Evolutionary conservation across 2,113 vertebrate genomes (phyloP).

Genomic region (Seriola aureovittata): DNA sequence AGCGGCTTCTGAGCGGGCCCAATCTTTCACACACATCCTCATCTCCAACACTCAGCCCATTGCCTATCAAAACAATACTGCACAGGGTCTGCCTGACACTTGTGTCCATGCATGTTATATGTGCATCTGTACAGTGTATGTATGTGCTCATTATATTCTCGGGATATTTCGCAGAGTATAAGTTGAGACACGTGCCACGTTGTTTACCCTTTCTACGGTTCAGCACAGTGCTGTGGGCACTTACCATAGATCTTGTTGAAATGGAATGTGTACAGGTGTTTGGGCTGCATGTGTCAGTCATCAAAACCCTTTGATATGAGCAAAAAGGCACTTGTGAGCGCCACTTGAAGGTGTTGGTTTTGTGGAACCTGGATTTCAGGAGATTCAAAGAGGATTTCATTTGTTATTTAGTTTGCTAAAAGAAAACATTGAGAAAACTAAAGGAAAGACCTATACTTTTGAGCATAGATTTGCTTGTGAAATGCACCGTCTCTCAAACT

Average conservation of each 20-base stretch:
- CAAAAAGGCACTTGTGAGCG: not conserved
- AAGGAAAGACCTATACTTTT: not conserved
- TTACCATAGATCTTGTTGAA: conserved; percentile 18
- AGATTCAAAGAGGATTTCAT: not conserved
- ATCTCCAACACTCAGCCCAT: conserved; percentile 58
- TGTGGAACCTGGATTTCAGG: not conserved
- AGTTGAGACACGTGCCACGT: conserved; percentile 33
- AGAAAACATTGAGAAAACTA: not conserved
- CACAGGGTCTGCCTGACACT: conserved; percentile 34
- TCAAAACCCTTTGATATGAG: not conserved
- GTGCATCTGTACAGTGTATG: conserved; percentile 32
- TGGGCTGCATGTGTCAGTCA: conserved; percentile 13
- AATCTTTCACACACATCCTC: conserved; percentile 71
- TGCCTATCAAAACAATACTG: conserved; percentile 74
- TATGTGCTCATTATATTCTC: not conserved
- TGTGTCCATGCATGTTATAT: conserved; percentile 40
- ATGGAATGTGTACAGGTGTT: conserved; percentile 46
- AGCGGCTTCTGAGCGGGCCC: conserved; percentile 67
- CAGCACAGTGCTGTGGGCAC: not conserved
- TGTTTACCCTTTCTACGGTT: conserved; percentile 30
- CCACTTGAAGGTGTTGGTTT: too few species aligned
- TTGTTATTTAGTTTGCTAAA: not conserved
- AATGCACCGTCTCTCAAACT: not conserved
- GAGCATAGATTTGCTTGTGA: not conserved
- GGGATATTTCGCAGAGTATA: conserved; percentile 26